Base-by-base conservation (phyloP, 2,888 invertebrate genomes). In the Parnassius apollo region DNA sequence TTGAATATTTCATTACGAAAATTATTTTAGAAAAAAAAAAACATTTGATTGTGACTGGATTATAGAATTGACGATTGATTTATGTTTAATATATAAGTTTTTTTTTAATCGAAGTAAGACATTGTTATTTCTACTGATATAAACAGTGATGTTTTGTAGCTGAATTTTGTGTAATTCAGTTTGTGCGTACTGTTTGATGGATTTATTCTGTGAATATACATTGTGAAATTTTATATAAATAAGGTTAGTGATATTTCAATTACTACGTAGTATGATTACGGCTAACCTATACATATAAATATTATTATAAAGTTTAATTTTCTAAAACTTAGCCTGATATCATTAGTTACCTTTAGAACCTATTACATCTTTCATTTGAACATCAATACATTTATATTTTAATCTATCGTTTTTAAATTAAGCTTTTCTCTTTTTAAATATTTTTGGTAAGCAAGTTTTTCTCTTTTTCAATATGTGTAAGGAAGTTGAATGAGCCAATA, bases 201-300 rank as follows among this genome's bases (percentile, higher is more conserved):
- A 55, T 59, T 61, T 4, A 50, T 42, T 49, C n/a, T 10, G 62
- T 58, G 59, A 55, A 9, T 25, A 9, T 57, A 51, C 42, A 49
- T 61, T 11, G 54, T 63, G 51, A 13, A 9, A 54, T 42, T 44
- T 48, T 22, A 44, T 8, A n/a, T 46, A 42, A 3, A 13, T 8
- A 59, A 63, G 63, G 63, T 63, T 56, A 56, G 63, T 63, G 45
- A 52, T 52, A 51, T 35, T 45, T 50, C 13, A 18, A 25, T 42
- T 48, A 42, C 2, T 25, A 42, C 49, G 42, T 54, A 35, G 42
- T 12, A 42, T 53, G 18, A 22, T 46, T 4, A 55, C 18, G 9
- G 44, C 10, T 54, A 42, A 42, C 42, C 25, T 11, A 2, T 35
- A 35, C n/a, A 13, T n/a, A 35, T 35, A 35, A 35, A 35, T 35